A percentile compares a stretch with the other conserved stretches of the same genome.
phyloP scores from a whole-genome alignment of 2,888 invertebrate species.

The Noctua janthe region DNA sequence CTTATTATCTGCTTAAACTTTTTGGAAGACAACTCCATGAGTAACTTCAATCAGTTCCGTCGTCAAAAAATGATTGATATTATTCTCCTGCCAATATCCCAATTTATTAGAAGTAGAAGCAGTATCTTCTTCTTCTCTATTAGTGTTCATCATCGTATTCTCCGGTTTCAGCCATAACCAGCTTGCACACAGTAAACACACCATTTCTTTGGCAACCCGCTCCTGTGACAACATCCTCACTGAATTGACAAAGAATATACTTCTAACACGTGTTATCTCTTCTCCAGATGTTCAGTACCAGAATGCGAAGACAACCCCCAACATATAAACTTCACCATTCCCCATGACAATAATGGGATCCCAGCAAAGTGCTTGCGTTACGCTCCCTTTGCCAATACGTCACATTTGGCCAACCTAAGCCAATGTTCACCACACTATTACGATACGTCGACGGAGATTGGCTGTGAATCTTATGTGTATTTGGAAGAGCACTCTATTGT shows the following conservation, averaged over 20 bases:
- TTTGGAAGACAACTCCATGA: no score
- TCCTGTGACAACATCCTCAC: no score
- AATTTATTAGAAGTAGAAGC: no score
- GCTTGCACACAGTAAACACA: no score
- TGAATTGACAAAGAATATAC: background rate
- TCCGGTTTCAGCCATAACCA: no score
- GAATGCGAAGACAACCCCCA: constrained; percentile 80
- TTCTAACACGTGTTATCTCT: constrained; percentile 6
- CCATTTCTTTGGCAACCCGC: no score
- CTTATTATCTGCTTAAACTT: no score
- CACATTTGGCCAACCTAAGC: constrained; percentile 70
- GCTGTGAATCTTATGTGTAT: constrained; percentile 84
- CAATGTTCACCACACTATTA: constrained; percentile 81
- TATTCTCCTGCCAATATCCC: no score
- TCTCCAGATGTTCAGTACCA: constrained; percentile 84
- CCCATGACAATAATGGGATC: constrained; percentile 78
- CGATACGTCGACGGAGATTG: constrained; percentile 80
- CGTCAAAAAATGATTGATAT: no score
- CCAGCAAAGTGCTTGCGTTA: constrained; percentile 83
- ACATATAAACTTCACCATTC: constrained; percentile 82
- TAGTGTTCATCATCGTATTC: no score
- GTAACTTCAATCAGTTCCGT: no score
- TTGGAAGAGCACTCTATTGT: constrained; percentile 86
- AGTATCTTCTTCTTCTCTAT: no score
- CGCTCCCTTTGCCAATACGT: constrained; percentile 78